A percentile compares a stretch with the other conserved stretches of the same genome.
Conservation (phyloP, 2,113 vertebrate genomes). For the Hypanus sabinus region DNA sequence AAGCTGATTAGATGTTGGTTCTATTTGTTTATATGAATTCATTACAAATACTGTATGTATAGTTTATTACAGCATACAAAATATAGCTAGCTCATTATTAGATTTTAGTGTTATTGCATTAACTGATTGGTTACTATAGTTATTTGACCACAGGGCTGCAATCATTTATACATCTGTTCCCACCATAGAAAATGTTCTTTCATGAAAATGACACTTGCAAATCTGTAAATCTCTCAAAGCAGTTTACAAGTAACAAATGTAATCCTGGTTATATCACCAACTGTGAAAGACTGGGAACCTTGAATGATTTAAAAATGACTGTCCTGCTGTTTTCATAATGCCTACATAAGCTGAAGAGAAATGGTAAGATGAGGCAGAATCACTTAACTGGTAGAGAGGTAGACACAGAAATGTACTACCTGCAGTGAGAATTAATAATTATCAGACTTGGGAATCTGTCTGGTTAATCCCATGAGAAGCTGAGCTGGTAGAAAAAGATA, state of each 20-base stretch:
- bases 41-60: neutral
- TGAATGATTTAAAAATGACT: neutral
- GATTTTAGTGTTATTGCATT: neutral
- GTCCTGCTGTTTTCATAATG: neutral
- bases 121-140: neutral
- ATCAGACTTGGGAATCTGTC: neutral
- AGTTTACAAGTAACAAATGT: neutral
- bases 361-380: neutral
- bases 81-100: neutral
- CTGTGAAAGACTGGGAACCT: neutral
- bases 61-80: neutral
- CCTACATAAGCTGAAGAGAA: neutral
- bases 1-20: too few relatives aligned
- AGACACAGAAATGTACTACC: neutral
- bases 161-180: neutral
- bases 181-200: neutral
- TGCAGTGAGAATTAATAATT: neutral
- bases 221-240: neutral
- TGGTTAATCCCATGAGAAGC: neutral
- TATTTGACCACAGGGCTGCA: constrained; percentile 19
- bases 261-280: too few relatives aligned
- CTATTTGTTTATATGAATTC: constrained; percentile 8
- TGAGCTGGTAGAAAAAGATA: neutral
- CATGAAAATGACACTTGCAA: neutral
- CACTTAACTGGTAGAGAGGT: neutral